phyloP scores from a whole-genome alignment of 2,797 vertebrate species.

The Oreonectes daqikongensis region DNA sequence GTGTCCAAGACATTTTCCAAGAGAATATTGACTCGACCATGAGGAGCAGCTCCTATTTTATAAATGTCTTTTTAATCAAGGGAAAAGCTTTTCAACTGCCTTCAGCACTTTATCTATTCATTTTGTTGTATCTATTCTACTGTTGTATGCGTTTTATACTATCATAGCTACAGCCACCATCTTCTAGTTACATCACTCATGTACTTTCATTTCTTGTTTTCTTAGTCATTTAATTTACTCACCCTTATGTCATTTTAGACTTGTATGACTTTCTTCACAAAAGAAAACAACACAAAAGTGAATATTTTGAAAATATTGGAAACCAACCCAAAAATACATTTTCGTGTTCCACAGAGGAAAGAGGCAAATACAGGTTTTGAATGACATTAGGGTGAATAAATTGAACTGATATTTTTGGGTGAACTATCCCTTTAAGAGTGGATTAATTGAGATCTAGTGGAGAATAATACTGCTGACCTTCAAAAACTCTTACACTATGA shows the following conservation, averaged over 20 bases:
- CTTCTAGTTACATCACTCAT: not conserved
- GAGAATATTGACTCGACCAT: not conserved
- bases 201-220: slow-evolving; percentile 10
- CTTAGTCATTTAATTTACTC: not conserved
- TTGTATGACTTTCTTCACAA: too few relatives aligned
- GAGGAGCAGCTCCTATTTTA: not conserved
- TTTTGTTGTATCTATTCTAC: slow-evolving; percentile 11
- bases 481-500: slow-evolving; percentile 6
- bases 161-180: not conserved
- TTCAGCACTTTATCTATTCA: slow-evolving; percentile 13
- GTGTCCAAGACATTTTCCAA: not conserved
- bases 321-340: too few relatives aligned
- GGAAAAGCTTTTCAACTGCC: not conserved
- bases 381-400: too few relatives aligned
- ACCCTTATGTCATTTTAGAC: too few relatives aligned
- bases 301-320: too few relatives aligned
- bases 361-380: too few relatives aligned
- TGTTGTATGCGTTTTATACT: not conserved
- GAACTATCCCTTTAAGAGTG: slow-evolving; percentile 7
- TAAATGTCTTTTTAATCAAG: slow-evolving; percentile 20
- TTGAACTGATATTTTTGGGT: too few relatives aligned
- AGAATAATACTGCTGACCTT: slow-evolving; percentile 37
- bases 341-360: too few relatives aligned
- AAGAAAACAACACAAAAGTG: too few relatives aligned
- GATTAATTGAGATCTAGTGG: slow-evolving; percentile 31